phyloP scores from a whole-genome alignment of 2,888 invertebrate genomes.

The Emesis castigata region DNA sequence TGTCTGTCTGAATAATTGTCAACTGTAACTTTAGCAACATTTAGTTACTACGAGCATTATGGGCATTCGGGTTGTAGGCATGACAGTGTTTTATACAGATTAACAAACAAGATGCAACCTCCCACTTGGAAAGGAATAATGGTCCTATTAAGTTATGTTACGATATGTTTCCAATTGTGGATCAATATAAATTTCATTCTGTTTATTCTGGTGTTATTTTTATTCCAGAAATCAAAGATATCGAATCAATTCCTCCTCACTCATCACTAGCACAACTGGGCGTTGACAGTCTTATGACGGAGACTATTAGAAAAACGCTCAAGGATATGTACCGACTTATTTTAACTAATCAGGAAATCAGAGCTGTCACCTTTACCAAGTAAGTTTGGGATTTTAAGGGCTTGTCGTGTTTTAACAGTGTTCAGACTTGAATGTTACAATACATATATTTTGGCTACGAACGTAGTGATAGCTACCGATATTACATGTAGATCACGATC shows the following conservation, averaged over 20 bases:
- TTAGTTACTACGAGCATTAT: no score
- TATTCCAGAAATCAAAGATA: not conserved
- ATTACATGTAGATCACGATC: no score
- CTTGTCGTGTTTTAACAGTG: not conserved
- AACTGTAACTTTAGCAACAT: no score
- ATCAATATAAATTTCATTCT: no score
- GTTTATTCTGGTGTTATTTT: no score
- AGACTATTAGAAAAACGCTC: not conserved
- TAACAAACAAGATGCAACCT: no score
- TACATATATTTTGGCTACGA: not conserved
- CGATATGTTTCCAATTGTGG: no score
- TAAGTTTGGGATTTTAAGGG: not conserved
- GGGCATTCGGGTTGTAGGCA: no score
- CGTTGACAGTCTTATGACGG: not conserved
- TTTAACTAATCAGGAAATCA: not conserved
- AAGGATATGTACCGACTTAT: not conserved
- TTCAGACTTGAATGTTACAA: not conserved
- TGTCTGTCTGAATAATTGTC: no score
- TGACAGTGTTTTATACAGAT: no score
- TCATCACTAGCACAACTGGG: not conserved
- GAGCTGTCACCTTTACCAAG: not conserved
- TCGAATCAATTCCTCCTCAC: not conserved
- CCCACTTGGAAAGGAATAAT: no score
- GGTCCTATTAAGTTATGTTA: no score
- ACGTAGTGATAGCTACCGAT: not conserved